Base-by-base conservation (phyloP, 2,888 invertebrate genomes). In the Apodemia mormo region DNA sequence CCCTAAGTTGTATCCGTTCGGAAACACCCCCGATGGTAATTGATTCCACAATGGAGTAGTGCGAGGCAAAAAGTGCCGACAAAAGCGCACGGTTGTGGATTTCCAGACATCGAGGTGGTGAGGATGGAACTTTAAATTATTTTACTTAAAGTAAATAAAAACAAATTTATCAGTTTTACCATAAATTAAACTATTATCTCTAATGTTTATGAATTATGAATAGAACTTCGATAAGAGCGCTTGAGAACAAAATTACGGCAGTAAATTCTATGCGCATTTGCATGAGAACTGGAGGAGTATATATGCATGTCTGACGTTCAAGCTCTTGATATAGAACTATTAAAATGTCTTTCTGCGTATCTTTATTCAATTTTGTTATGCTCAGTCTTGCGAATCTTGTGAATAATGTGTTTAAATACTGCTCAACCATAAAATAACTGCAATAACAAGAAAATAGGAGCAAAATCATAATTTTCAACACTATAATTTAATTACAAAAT, bases 301-400 rank as follows among this genome's bases (percentile, higher is more conserved):
- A 43, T 43, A 49, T 49, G 81, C 84, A 79, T 80, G 76, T 80
- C 78, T 81, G 73, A 78, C 79, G 71, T 72, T 72, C 69, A 71
- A 72, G 75, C 79, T 81, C 49, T 81, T 88, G 86, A 89, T 88
- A 87, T 74, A 75, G 78, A 85, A 87, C 85, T 87, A 87, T 89
- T 89, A 85, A 87, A 89, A 89, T 87, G 79, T 82, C 82, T 85
- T 79, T 78, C 81, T 74, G 76, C 79, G 79, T 85, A 86, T 85
- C 82, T 86, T 83, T 81, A 87, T 88, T 88, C 81, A 85, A 88
- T 87, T 86, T 84, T 74, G 75, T 78, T 81, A 82, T 80, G 81
- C 68, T 58, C 37, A 45, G 14, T 71, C 76, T 76, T 72, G 77
- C 73, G 72, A 77, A 79, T 82, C 76, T 82, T 82, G 81, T 81